Evolutionary conservation across 2,797 vertebrate species (phyloP), one percentile per base, ranked within the genome.

Genomic region (Alca torda): DNA sequence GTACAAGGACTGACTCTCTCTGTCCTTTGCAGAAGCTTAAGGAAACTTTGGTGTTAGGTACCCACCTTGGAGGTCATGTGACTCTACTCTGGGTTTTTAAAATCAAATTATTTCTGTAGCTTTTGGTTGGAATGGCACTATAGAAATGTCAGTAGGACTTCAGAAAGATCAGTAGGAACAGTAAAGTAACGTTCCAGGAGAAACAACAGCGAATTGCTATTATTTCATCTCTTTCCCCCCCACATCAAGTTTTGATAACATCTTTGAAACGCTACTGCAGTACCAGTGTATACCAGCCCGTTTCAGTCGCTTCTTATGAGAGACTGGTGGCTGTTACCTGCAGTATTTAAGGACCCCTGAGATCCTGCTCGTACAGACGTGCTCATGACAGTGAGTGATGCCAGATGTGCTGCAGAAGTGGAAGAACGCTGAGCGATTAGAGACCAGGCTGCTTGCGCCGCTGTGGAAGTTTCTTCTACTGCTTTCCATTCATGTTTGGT

Each of bases 391-490:
- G 57, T 85, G 91, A 93, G 76, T 6, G 6, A 37, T 84, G 75
- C 94, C 95, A 97, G 91, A 87, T 79, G 63, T 1, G 1, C 88
- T 92, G 78, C 85, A 64, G 72, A 43, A 54, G 61, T 79, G 61
- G 72, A 86, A 23, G 43, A 69, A 67, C 31, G 65, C 67, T 61
- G n/a, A 77, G 88, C 72, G 75, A 6, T 86, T 56, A 65, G 78
- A 73, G 53, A 69, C 64, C 50, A 43, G 87, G 41, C 90, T 93
- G 63, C 63, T 74, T 45, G 20, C 12, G 3, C 37, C 17, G 54
- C 84, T 57, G 53, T 14, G 57, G 18, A 76, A 76, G 33, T 33
- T 68, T 90, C 63, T 82, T 90, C 67, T 46, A 0, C 50, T 70
- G 31, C 20, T 53, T 65, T 69, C 35, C 30, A 3, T 33, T 70